Conservation (phyloP, 2,113 vertebrate species). For the Percopsis transmontana region DNA sequence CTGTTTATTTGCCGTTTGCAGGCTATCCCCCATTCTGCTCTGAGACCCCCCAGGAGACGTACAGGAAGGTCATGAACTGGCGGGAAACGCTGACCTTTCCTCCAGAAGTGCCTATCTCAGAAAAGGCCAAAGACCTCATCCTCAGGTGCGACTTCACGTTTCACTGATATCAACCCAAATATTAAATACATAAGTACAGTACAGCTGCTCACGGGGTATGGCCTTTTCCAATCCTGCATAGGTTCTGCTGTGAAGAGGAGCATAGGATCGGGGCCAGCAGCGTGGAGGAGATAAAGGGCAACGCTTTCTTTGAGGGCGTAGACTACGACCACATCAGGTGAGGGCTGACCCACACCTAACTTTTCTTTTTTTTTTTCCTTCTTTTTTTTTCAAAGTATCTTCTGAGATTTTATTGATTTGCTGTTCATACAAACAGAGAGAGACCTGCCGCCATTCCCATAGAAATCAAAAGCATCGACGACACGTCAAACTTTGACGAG, state of each 20-base stretch:
- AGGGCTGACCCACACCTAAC: background rate
- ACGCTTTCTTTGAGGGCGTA: slow-evolving; percentile 96
- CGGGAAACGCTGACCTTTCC: slow-evolving; percentile 94
- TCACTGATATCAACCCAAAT: background rate
- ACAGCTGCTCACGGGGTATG: background rate
- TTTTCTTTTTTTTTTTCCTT: background rate
- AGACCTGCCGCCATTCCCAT: slow-evolving; percentile 96
- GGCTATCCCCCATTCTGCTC: slow-evolving; percentile 98
- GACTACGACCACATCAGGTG: slow-evolving; percentile 99
- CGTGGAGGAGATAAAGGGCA: slow-evolving; percentile 95
- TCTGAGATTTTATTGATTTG: background rate
- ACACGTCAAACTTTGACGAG: slow-evolving; percentile 98
- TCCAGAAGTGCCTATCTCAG: slow-evolving; percentile 96
- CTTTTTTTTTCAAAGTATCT: background rate
- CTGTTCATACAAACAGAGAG: slow-evolving; percentile 79
- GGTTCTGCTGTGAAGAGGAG: slow-evolving; percentile 98
- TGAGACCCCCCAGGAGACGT: slow-evolving; percentile 97
- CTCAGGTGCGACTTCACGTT: slow-evolving; percentile 80
- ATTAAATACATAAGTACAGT: too few species aligned
- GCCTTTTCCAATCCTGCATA: slow-evolving; percentile 46
- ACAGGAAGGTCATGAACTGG: slow-evolving; percentile 99
- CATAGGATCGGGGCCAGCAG: slow-evolving; percentile 89
- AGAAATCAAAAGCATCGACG: slow-evolving; percentile 99
- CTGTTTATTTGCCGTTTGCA: slow-evolving; percentile 49
- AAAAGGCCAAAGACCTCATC: slow-evolving; percentile 98